Base-by-base conservation (phyloP, 2,797 vertebrate species). In the Muscicapa comitata region DNA sequence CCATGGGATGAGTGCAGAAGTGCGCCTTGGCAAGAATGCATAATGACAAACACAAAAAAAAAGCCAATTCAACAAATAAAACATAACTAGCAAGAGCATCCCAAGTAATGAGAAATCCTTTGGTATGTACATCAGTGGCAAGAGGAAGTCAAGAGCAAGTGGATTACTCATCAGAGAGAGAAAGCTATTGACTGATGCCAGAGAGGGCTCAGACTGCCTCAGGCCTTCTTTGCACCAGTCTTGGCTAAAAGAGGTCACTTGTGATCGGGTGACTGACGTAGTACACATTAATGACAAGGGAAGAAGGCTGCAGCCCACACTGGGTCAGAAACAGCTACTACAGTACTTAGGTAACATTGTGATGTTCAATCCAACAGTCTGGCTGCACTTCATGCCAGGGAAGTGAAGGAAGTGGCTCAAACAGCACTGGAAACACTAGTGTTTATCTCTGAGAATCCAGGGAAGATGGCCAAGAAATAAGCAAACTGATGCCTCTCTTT, bases 151-250 rank as follows among this genome's bases (percentile, higher is more conserved):
- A 77, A 91, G 76, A 93, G 63, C 42, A 68, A 82, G 74, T 9
- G 37, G 42, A 58, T 96, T 94, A 81, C 54, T 94, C 72, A 86
- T 66, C 67, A 47, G 61, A 71, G 71, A 91, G 61, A 71, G 71
- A 91, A 88, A 91, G 63, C 55, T 82, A n/a, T 68, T 33, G 67
- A 66, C 47, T 43, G 20, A 24, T 9, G 43, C 25, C 6, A 18
- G 43, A 53, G 47, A 50, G 48, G 51, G 37, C 58, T 82, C 18
- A 10, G 35, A 33, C 55, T 23, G n/a, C 65, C 40, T 85, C 45
- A 7, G 26, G 35, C 42, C 16, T 47, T 74, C 62, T 86, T 80
- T 63, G 53, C n/a, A 68, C 50, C n/a, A 68, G 43, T 25, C 47
- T 59, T 63, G n/a, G 40, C 48, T 76, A 40, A 70, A 78, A 72